These are phyloP conservation scores for Myathropa florea DNA, from an alignment of 2,888 invertebrate genomes.

Conservation along the genomic window DNA sequence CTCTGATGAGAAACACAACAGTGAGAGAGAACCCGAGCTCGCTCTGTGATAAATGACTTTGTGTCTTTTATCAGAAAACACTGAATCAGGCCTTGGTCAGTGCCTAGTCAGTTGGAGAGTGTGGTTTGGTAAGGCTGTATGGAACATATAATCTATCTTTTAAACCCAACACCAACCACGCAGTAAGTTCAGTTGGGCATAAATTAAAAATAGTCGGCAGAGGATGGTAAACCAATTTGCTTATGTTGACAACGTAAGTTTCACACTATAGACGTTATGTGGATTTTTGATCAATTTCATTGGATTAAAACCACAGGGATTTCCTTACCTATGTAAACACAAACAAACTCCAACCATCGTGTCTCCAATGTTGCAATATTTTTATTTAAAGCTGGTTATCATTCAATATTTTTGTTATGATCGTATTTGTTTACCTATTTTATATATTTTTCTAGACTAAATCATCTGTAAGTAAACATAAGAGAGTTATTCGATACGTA, in stretches of 20 bases:
- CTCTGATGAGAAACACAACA: constrained; percentile 17
- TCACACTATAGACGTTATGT: neutral
- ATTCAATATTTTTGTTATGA: neutral
- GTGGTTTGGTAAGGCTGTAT: neutral
- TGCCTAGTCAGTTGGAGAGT: neutral
- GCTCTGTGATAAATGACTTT: constrained; percentile 10
- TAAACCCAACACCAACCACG: neutral
- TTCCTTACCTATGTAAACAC: too few species aligned
- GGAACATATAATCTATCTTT: neutral
- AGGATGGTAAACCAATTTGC: too few species aligned
- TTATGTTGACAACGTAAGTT: too few species aligned
- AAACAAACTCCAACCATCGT: neutral
- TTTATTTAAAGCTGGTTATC: neutral
- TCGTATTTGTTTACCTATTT: neutral
- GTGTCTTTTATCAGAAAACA: neutral
- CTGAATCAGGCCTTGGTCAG: neutral
- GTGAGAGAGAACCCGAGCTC: neutral
- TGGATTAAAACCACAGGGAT: too few species aligned
- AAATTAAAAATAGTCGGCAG: too few species aligned
- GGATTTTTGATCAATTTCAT: too few species aligned
- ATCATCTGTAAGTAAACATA: neutral
- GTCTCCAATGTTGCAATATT: too few species aligned
- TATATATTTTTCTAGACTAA: neutral
- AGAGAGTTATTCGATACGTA: constrained; percentile 1
- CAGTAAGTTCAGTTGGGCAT: neutral